Evolutionary conservation across 2,797 vertebrate species (phyloP).

Genomic region (Pipistrellus pipistrellus): DNA sequence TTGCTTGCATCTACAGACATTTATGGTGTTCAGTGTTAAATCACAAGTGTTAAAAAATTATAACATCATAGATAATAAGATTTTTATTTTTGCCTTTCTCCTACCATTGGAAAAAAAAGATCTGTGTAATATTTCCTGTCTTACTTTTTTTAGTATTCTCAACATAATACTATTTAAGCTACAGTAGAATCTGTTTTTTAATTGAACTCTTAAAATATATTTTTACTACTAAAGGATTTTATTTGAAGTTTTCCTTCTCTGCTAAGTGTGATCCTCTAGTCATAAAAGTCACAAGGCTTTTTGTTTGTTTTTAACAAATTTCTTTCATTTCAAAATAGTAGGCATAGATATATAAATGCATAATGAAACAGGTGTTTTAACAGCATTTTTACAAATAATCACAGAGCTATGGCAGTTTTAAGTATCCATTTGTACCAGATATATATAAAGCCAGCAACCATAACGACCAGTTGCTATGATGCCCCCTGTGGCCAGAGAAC

Average conservation of each 20-base stretch:
- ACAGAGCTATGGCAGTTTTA: neutral
- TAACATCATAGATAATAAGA: neutral
- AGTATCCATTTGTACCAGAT: neutral
- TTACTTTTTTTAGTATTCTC: slow-evolving; percentile 2
- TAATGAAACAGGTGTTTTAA: slow-evolving; percentile 27
- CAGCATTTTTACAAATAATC: neutral
- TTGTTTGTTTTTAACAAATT: slow-evolving; percentile 34
- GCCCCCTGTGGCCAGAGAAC: no score
- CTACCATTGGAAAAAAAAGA: neutral
- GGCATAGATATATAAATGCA: neutral
- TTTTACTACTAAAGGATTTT: slow-evolving; percentile 37
- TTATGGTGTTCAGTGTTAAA: neutral
- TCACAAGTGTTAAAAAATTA: neutral
- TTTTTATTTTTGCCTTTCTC: slow-evolving; percentile 10
- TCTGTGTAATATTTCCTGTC: slow-evolving; percentile 21
- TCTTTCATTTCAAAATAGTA: slow-evolving; percentile 55
- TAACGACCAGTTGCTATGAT: no score
- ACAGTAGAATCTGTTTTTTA: slow-evolving; percentile 7
- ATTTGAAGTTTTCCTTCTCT: slow-evolving; percentile 4
- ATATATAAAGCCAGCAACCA: no score
- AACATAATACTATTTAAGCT: slow-evolving; percentile 31
- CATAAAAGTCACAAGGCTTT: neutral
- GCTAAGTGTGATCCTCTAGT: neutral
- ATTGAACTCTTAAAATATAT: neutral
- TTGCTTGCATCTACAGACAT: no score